Evolutionary conservation across 2,113 vertebrate species (phyloP).

Genomic region (Neoarius graeffei): DNA sequence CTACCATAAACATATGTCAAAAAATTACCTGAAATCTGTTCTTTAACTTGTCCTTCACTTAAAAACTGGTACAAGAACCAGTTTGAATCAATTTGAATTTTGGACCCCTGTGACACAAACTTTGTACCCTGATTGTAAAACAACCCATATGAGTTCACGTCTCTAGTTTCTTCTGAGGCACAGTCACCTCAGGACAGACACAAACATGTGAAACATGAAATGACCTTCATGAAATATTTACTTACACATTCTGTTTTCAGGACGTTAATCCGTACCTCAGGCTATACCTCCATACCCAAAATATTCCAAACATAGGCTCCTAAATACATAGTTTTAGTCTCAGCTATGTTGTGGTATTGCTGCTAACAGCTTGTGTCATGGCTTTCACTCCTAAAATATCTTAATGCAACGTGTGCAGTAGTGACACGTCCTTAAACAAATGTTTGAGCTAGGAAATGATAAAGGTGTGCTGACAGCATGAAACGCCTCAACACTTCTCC

Average conservation of each 20-base stretch:
- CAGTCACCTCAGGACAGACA: not conserved
- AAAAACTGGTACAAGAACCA: too few relatives aligned
- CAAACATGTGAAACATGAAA: not conserved
- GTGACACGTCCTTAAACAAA: slow-evolving; percentile 59
- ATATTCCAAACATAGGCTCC: not conserved
- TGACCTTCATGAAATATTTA: not conserved
- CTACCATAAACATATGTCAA: too few relatives aligned
- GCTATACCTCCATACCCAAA: too few relatives aligned
- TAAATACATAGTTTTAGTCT: not conserved
- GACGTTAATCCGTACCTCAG: not conserved
- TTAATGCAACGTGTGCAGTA: slow-evolving; percentile 42
- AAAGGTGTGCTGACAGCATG: slow-evolving; percentile 52
- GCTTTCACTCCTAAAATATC: slow-evolving; percentile 5
- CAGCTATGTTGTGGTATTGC: not conserved
- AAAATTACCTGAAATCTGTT: too few relatives aligned
- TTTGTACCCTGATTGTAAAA: too few relatives aligned
- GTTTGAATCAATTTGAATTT: too few relatives aligned
- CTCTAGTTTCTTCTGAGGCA: not conserved
- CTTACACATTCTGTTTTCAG: not conserved
- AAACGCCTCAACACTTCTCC: not conserved
- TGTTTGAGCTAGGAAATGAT: slow-evolving; percentile 26
- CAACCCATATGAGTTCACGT: not conserved
- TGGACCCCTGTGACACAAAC: too few relatives aligned
- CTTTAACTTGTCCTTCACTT: too few relatives aligned
- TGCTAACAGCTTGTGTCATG: not conserved